Percentiles rank a stretch among this genome's conserved stretches.
These are phyloP conservation scores for Archocentrus centrarchus DNA, from an alignment of 2,113 vertebrate genomes.

Conservation along the genomic window DNA sequence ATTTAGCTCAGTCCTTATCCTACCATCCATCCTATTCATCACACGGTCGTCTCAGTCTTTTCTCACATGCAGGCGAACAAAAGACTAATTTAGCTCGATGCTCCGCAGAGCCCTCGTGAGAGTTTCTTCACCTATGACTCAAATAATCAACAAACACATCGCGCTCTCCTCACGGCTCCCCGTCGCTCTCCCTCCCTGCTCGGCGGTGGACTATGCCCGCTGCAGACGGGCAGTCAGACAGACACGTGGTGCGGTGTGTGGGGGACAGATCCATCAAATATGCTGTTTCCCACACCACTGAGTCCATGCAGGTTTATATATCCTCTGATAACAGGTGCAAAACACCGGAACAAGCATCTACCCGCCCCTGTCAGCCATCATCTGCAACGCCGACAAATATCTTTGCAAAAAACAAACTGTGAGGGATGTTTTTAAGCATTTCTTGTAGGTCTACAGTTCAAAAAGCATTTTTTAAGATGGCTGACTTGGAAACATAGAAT, in stretches of 20 bases:
- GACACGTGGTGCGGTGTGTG: slow-evolving; percentile 30
- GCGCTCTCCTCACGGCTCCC: background rate
- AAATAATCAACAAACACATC: slow-evolving; percentile 45
- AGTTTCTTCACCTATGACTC: slow-evolving; percentile 51
- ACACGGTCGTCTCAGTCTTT: slow-evolving; percentile 29
- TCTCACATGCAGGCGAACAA: slow-evolving; percentile 7
- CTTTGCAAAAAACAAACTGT: background rate
- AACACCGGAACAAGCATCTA: background rate
- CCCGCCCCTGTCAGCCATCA: background rate
- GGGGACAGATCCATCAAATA: slow-evolving; percentile 24
- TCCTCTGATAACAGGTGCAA: slow-evolving; percentile 1
- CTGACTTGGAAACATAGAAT: background rate
- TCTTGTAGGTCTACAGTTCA: background rate
- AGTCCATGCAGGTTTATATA: slow-evolving; percentile 8
- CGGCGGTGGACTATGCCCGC: slow-evolving; percentile 23
- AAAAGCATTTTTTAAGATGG: background rate
- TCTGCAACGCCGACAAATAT: background rate
- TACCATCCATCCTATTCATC: slow-evolving; percentile 21
- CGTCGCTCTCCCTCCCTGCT: background rate
- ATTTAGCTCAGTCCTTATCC: background rate
- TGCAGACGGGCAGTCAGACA: slow-evolving; percentile 35
- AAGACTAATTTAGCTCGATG: slow-evolving; percentile 24
- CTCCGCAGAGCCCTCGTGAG: slow-evolving; percentile 40
- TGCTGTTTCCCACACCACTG: background rate
- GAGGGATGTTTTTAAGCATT: background rate